These are phyloP conservation scores for Drosophila guanche DNA, from an alignment of 1,140 invertebrate genomes.

Conservation along the genomic window DNA sequence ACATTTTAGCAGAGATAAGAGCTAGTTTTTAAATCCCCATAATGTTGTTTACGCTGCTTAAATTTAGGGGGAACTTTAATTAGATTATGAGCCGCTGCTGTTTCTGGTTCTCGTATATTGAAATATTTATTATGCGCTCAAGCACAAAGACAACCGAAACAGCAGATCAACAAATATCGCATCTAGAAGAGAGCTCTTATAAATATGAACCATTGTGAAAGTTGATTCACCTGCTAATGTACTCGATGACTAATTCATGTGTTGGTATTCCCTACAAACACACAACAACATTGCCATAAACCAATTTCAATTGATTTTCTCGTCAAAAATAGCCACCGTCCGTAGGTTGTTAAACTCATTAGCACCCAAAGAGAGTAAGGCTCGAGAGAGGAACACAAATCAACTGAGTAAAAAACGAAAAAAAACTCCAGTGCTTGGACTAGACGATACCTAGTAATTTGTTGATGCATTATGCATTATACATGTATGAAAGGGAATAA, in stretches of 20 bases:
- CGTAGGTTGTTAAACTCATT: conserved; percentile 68
- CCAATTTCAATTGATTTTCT: conserved; percentile 40
- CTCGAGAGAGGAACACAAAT: conserved; percentile 31
- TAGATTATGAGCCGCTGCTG: no score
- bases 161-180: no score
- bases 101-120: no score
- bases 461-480: no score
- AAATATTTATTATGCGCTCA: no score
- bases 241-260: conserved; percentile 20
- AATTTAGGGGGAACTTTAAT: no score
- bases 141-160: no score
- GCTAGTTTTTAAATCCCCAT: background rate
- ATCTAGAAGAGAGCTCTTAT: background rate
- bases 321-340: conserved; percentile 36
- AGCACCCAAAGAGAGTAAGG: conserved; percentile 31
- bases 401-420: conserved; percentile 32
- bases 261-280: conserved; percentile 24
- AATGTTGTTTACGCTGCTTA: background rate
- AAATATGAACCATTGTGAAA: conserved; percentile 12
- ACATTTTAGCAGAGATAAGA: conserved; percentile 14
- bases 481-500: no score
- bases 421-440: background rate
- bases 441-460: background rate
- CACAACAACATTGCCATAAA: conserved; percentile 3
- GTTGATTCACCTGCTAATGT: background rate